Evolutionary conservation across 2,888 invertebrate genomes (phyloP).

Genomic region (Ectobius pallidus): DNA sequence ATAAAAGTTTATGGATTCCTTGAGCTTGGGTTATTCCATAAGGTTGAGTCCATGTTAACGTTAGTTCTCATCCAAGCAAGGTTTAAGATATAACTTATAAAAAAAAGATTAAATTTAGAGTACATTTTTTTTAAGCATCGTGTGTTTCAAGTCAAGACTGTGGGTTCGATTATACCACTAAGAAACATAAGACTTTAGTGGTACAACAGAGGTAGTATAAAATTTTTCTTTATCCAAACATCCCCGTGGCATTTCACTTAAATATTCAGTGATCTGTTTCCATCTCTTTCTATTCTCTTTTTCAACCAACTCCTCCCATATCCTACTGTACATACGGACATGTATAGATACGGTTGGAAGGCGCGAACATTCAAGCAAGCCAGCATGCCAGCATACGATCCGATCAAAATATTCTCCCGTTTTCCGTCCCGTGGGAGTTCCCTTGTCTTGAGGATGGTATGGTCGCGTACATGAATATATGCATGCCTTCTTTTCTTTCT

Average conservation of each 20-base stretch:
- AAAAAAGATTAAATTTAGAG: too few relatives aligned
- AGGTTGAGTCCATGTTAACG: too few relatives aligned
- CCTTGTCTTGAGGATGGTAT: background rate
- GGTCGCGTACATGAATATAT: constrained; percentile 19
- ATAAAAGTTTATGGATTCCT: too few relatives aligned
- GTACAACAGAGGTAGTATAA: constrained; percentile 11
- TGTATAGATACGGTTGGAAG: background rate
- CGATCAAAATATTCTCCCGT: constrained; percentile 19
- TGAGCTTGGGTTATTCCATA: too few relatives aligned
- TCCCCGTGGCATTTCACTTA: constrained; percentile 9
- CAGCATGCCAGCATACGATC: background rate
- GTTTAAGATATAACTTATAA: too few relatives aligned
- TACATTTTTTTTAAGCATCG: too few relatives aligned
- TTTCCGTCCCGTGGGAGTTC: constrained; percentile 8
- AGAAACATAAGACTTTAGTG: background rate
- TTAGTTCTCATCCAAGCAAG: too few relatives aligned
- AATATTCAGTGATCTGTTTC: background rate
- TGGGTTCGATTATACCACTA: background rate
- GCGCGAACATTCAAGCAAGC: background rate
- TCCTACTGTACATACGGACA: background rate
- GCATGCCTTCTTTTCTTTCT: constrained; percentile 1
- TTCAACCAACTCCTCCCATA: background rate
- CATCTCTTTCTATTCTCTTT: background rate
- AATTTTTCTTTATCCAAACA: constrained; percentile 22
- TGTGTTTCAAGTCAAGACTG: background rate